Conservation (phyloP, 2,113 vertebrate genomes). For the Irena cyanogastra region DNA sequence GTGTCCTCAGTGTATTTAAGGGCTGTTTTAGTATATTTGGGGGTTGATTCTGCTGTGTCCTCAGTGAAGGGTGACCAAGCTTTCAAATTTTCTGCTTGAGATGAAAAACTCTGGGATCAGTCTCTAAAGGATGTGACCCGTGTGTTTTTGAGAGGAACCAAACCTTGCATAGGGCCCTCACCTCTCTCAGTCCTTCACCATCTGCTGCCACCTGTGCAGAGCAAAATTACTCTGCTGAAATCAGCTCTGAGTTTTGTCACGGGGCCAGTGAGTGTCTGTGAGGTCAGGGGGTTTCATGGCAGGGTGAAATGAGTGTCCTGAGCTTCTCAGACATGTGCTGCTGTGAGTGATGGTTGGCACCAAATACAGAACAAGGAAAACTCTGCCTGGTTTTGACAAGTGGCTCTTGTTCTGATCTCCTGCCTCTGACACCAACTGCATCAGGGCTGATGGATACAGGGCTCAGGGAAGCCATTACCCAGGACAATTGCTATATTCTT, state of each 20-base stretch:
- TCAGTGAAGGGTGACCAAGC: neutral
- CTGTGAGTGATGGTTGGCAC: neutral
- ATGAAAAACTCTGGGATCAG: neutral
- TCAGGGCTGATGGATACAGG: neutral
- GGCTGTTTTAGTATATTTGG: rapidly evolving
- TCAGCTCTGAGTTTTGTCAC: rapidly evolving
- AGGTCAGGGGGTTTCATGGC: neutral
- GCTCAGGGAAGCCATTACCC: neutral
- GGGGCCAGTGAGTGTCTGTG: neutral
- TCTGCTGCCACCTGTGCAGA: neutral
- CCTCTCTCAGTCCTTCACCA: rapidly evolving
- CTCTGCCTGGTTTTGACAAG: neutral
- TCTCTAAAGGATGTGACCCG: neutral
- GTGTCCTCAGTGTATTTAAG: neutral
- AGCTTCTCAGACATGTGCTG: neutral
- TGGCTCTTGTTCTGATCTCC: neutral
- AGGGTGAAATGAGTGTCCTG: neutral
- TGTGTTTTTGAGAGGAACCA: neutral
- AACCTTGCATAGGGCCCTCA: rapidly evolving
- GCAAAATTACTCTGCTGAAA: neutral
- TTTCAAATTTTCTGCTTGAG: neutral
- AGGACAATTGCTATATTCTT: neutral
- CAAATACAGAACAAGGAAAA: neutral
- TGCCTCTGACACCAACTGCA: neutral
- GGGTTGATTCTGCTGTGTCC: neutral